These are phyloP conservation scores for Petrocephalus sullivani DNA, from an alignment of 2,797 vertebrate species.

Conservation along the genomic window DNA sequence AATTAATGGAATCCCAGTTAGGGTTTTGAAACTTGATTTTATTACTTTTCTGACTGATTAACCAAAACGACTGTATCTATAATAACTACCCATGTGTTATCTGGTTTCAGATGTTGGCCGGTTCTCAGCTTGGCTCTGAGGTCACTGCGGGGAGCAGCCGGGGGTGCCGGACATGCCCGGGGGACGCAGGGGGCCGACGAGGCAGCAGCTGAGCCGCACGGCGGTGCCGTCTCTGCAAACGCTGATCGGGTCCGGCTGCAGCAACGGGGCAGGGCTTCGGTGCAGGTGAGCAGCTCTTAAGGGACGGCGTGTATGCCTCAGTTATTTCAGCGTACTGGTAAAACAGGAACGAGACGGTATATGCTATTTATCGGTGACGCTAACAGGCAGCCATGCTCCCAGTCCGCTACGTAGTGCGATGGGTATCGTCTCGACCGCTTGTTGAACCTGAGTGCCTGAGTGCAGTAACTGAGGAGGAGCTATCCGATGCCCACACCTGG, in stretches of 20 bases:
- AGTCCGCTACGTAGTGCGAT: neutral
- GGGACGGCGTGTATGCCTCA: neutral
- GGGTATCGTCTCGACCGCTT: neutral
- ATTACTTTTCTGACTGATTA: neutral
- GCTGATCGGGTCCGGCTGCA: slow-evolving; percentile 82
- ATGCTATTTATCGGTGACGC: neutral
- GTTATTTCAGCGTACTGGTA: neutral
- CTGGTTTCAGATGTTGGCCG: slow-evolving; percentile 44
- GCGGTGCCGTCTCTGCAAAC: slow-evolving; percentile 96
- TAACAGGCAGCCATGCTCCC: neutral
- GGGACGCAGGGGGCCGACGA: slow-evolving; percentile 97
- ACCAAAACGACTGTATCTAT: neutral
- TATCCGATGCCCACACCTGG: neutral
- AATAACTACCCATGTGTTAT: neutral
- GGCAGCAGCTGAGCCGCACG: slow-evolving; percentile 97
- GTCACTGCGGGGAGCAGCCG: slow-evolving; percentile 64
- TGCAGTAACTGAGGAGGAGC: neutral
- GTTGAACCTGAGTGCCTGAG: neutral
- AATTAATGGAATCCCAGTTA: neutral
- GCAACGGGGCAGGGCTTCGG: slow-evolving; percentile 85
- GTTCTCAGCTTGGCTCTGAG: slow-evolving; percentile 58
- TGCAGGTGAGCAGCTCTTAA: slow-evolving; percentile 69
- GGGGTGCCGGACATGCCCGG: slow-evolving; percentile 90
- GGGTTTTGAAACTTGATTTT: neutral
- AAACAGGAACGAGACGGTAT: neutral